These are phyloP conservation scores for Caenorhabditis zanzibari DNA, from an alignment of 2,888 invertebrate genomes.

Conservation along the genomic window DNA sequence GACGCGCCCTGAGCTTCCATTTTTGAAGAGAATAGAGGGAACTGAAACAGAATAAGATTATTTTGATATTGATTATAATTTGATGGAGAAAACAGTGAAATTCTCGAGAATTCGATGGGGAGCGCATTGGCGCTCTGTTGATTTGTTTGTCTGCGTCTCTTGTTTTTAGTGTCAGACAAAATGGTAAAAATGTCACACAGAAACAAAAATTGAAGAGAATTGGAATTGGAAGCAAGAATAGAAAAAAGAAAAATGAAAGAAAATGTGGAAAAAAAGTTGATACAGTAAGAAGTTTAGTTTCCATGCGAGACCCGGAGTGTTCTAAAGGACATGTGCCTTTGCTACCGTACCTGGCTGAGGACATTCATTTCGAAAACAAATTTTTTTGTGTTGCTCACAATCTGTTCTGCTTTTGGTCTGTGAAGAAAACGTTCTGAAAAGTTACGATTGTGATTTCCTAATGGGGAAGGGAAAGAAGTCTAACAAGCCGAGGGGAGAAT, in stretches of 20 bases:
- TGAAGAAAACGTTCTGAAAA: neutral
- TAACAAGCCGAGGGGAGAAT: neutral
- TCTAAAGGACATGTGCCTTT: conserved; percentile 18
- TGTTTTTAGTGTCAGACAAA: too few species aligned
- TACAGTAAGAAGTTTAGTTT: neutral
- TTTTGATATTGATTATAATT: neutral
- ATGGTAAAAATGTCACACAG: neutral
- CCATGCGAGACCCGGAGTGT: neutral
- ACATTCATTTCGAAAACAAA: conserved; percentile 15
- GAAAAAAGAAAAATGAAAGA: neutral
- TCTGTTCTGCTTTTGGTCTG: neutral
- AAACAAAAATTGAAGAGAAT: neutral
- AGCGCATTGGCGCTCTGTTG: conserved; percentile 23
- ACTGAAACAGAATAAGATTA: conserved; percentile 22
- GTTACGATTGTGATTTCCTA: too few species aligned
- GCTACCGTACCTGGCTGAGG: conserved; percentile 28
- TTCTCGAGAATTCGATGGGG: conserved; percentile 36
- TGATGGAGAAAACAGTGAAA: conserved; percentile 9
- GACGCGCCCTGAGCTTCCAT: conserved; percentile 50
- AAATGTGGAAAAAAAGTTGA: neutral
- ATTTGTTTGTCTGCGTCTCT: conserved; percentile 27
- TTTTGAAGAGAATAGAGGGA: neutral
- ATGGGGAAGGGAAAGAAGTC: neutral
- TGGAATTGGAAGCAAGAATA: neutral
- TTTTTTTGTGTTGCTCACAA: conserved; percentile 1